Evolutionary conservation across 2,797 vertebrate genomes (phyloP).

Genomic region (Vespertilio murinus): DNA sequence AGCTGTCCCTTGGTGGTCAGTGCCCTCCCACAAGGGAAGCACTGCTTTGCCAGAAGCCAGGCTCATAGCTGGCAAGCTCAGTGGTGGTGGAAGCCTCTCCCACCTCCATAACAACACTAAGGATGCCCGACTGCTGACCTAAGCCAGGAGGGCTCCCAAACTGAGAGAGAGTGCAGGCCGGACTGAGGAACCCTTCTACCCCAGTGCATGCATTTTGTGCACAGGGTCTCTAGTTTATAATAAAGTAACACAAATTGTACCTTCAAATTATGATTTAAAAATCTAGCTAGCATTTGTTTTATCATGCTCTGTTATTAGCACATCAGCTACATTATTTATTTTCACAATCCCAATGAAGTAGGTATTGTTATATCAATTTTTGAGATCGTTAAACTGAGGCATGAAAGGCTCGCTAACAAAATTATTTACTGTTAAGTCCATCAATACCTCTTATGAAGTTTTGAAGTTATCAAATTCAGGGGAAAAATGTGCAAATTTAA

Average conservation of each 20-base stretch:
- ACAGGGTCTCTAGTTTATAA: neutral
- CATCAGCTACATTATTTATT: neutral
- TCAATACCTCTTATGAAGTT: neutral
- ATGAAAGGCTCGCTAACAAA: neutral
- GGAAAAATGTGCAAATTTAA: neutral
- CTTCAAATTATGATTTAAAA: slow-evolving; percentile 4
- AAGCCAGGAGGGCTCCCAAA: too few relatives aligned
- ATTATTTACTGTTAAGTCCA: neutral
- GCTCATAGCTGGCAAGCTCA: too few relatives aligned
- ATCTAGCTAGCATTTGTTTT: neutral
- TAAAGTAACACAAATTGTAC: neutral
- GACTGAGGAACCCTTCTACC: too few relatives aligned
- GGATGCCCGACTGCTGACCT: too few relatives aligned
- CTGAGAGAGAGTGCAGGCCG: too few relatives aligned
- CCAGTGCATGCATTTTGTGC: too few relatives aligned
- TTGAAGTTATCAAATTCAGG: neutral
- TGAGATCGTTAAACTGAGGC: neutral
- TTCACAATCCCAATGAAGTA: neutral
- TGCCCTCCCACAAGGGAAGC: too few relatives aligned
- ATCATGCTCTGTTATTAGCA: neutral
- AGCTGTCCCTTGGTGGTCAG: too few relatives aligned
- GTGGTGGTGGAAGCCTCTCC: too few relatives aligned
- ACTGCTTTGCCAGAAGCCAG: too few relatives aligned
- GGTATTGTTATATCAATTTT: neutral
- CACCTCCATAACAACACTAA: too few relatives aligned